Evolutionary conservation across 2,113 vertebrate genomes (phyloP), one percentile per base, ranked within the genome.

Genomic region (Mesocricetus auratus): DNA sequence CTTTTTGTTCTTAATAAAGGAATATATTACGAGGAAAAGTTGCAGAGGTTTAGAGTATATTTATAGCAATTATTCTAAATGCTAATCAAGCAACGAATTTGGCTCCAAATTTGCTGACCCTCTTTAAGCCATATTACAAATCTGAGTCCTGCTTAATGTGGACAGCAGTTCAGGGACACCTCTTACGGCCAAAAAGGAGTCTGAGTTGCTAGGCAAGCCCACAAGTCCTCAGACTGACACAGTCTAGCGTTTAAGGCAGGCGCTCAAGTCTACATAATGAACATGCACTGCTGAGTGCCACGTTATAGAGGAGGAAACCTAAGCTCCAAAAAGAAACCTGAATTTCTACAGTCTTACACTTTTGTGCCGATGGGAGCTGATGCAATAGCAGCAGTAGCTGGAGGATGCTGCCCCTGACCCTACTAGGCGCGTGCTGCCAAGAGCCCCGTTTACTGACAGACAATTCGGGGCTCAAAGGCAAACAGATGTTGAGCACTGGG

Each of bases 71-170:
- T 62, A 69, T 39, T 93, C 42, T n/a, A 92, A 95, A 92, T 58
- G 62, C 31, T 87, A 83, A 97, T 62, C 42, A 78, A 74, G 71
- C 66, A 91, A 36, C 26, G 45, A 85, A 69, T 85, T 92, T 79
- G 42, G 62, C 42, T 92, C 53, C 53, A 22, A 11, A 74, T 47
- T 88, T 71, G 50, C 74, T 88, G 62, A 92, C 4, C 7, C 1
- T n/a, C 26, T 95, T n/a, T n/a, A 31, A 87, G 83, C 78, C 62
- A 22, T 45, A 91, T 62, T 87, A 94, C 93, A 96, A 94, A 39
- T 74, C 50, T 91, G 71, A 81, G 50, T 64, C 53, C 47, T 94
- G 26, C 66, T 95, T 92, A 91, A 79, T 88, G 68, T 53, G 82
- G 88, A 9, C 85, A 83, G 62, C 31, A 82, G 53, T 21, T 95